These are phyloP conservation scores for Sylvilagus floridanus DNA, from an alignment of 2,797 vertebrate species.

Conservation along the genomic window DNA sequence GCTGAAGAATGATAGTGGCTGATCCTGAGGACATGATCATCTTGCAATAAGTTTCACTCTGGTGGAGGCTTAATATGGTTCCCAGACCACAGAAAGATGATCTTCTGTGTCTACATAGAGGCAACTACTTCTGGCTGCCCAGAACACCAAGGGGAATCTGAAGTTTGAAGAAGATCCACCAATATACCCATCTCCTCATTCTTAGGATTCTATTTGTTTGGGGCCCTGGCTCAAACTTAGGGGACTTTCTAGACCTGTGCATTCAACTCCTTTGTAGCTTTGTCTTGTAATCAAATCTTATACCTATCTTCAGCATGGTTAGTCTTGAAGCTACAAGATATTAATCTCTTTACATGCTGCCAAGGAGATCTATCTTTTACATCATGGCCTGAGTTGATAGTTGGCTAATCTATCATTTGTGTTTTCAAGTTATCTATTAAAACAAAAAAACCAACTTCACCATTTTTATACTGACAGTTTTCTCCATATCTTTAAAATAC, in stretches of 20 bases:
- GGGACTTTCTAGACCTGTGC: neutral
- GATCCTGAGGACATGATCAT: too few species aligned
- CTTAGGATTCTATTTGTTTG: neutral
- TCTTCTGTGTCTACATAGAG: neutral
- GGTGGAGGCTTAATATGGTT: neutral
- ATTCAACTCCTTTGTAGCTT: neutral
- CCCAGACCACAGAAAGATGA: neutral
- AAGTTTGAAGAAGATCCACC: neutral
- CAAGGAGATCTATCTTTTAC: neutral
- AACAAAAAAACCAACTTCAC: neutral
- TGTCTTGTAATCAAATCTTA: neutral
- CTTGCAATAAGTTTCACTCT: neutral
- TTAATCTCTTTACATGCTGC: neutral
- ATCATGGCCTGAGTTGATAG: neutral
- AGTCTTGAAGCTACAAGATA: neutral
- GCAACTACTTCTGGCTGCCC: neutral
- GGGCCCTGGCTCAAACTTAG: neutral
- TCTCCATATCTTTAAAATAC: neutral
- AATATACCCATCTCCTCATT: neutral
- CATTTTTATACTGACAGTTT: neutral
- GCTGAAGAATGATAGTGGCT: neutral
- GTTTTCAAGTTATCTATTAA: neutral
- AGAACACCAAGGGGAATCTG: neutral
- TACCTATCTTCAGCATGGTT: neutral
- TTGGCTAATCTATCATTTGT: slow-evolving; percentile 27